Evolutionary conservation across 64 coral and sea anemone genomes (phyloP), one percentile per base, ranked within the genome.

Genomic region (Montipora foliosa): DNA sequence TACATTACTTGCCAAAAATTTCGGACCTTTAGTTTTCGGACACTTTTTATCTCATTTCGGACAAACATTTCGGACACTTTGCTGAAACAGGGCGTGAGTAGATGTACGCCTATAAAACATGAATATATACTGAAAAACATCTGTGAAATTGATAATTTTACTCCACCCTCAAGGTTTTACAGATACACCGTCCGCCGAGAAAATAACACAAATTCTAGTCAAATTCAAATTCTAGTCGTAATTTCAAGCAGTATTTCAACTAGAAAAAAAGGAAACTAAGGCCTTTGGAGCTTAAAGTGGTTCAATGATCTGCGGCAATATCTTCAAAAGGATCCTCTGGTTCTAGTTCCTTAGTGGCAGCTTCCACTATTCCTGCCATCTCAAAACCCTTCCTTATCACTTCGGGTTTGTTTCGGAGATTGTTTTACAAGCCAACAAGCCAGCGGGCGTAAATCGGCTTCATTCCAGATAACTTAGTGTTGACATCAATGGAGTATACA

Each of bases 291-390:
- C 19, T 70, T 70, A 70, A 70, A 14, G 67, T 70, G 67, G 67
- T 16, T 70, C 14, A 70, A 70, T 70, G 67, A 80, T 80, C 45
- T 80, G 51, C 2, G 45, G 16, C 78, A 47, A 80, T 10, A 75
- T 89, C 87, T 89, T 88, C 70, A 76, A 88, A 88, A 74, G 86
- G 72, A 88, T 75, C 71, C 11, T 88, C 68, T 15, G 44, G 86
- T 76, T 88, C 70, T 13, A 88, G 66, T 88, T 50, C 86, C 25
- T 75, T 88, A 76, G 67, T 75, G 70, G 59, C 71, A 89, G 86
- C 29, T 5, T 88, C 86, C 86, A 88, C 86, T 72, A 76, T 88
- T 72, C 50, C 86, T 88, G 86, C 68, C 86, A 88, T 74, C 86
- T 88, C 86, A 76, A 76, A 88, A 88, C 71, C 74, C 75, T 79